phyloP scores from a whole-genome alignment of 2,113 vertebrate species.

The Puma concolor region DNA sequence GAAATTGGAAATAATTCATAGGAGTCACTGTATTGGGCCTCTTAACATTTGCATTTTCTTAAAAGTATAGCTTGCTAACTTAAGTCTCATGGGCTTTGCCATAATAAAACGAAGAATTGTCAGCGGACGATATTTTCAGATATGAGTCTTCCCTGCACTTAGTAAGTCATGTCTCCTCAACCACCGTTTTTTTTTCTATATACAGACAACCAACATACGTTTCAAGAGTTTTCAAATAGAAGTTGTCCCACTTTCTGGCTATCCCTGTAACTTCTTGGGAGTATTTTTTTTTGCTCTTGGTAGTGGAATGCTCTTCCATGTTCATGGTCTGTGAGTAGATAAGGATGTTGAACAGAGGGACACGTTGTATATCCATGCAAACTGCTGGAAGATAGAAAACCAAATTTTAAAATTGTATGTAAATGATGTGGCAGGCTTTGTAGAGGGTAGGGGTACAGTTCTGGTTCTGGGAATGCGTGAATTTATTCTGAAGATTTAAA shows the following conservation, averaged over 20 bases:
- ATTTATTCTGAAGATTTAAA: constrained; percentile 50
- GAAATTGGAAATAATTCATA: constrained; percentile 31
- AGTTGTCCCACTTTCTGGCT: not conserved
- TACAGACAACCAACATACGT: not conserved
- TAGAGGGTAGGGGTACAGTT: not conserved
- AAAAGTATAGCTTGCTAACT: not conserved
- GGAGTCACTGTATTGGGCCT: not conserved
- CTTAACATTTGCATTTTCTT: constrained; percentile 25
- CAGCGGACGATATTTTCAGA: constrained; percentile 34
- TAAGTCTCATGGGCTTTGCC: not conserved
- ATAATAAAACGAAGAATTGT: constrained; percentile 3
- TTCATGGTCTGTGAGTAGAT: not conserved
- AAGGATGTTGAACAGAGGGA: not conserved
- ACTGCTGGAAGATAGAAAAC: not conserved
- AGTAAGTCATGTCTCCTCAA: not conserved
- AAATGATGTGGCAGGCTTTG: not conserved
- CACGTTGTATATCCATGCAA: not conserved
- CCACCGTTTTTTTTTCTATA: not conserved
- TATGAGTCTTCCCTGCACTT: not conserved
- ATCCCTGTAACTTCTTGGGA: not conserved
- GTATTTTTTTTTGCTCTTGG: not conserved
- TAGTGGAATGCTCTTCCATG: not conserved
- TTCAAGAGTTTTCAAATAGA: not conserved
- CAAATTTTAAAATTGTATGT: not conserved
- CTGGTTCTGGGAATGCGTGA: not conserved